Conservation (phyloP, 2,113 vertebrate genomes). For the Bos taurus region DNA sequence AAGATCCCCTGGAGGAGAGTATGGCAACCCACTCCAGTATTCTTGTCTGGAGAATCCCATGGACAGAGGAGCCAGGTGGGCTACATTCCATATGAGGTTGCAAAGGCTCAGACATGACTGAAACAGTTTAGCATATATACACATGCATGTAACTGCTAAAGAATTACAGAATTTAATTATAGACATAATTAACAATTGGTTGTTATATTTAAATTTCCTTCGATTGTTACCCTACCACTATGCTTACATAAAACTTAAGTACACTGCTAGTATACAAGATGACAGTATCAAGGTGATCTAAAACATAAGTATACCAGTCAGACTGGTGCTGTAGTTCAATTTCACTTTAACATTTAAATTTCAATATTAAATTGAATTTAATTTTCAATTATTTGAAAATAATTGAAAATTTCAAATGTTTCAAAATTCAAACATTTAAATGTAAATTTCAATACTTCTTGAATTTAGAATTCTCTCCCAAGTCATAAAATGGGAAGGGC, state of each 20-base stretch:
- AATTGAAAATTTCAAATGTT: too few relatives aligned
- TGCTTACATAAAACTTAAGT: neutral
- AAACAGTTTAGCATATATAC: neutral
- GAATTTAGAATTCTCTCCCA: neutral
- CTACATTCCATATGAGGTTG: neutral
- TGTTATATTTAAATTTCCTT: neutral
- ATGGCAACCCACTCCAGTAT: neutral
- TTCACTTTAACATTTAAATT: neutral
- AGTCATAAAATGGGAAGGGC: neutral
- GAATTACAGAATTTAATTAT: neutral
- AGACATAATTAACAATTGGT: neutral
- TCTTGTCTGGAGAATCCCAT: neutral
- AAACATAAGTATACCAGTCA: neutral
- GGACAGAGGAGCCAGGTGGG: neutral
- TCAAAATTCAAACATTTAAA: neutral
- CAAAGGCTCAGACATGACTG: neutral
- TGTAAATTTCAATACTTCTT: neutral
- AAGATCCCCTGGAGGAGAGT: neutral
- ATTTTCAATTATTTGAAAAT: too few relatives aligned
- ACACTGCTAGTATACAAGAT: neutral
- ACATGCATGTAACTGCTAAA: neutral
- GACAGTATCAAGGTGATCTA: neutral
- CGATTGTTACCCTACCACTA: neutral
- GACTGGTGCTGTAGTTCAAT: neutral
- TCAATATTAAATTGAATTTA: neutral